phyloP scores from a whole-genome alignment of 1,140 invertebrate species.

The Melipona quadrifasciata region DNA sequence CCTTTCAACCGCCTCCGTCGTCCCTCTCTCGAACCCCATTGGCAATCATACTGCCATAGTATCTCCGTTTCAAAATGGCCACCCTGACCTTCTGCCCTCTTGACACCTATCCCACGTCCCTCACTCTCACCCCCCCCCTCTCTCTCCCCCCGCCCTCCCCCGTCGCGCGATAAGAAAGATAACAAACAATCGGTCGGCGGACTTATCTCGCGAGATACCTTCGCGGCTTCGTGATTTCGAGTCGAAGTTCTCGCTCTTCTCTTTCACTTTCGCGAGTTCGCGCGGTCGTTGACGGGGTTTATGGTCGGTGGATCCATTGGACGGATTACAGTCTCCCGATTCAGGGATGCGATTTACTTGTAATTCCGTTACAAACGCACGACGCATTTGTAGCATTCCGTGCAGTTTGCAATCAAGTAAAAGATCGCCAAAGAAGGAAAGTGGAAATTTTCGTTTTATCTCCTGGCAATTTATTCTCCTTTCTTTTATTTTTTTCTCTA shows the following conservation, averaged over 20 bases:
- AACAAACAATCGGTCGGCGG: neutral
- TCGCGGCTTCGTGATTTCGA: neutral
- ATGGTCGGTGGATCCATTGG: neutral
- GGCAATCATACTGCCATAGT: conserved; percentile 73
- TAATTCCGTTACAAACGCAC: neutral
- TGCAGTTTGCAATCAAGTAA: neutral
- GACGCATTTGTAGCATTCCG: neutral
- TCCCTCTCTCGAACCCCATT: conserved; percentile 71
- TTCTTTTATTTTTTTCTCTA: neutral
- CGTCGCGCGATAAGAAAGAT: neutral
- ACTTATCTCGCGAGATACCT: neutral
- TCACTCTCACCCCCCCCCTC: no score
- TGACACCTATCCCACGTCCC: conserved; percentile 40
- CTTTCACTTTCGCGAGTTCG: neutral
- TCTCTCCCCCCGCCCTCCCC: no score
- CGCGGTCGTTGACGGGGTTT: neutral
- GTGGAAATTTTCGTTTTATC: neutral
- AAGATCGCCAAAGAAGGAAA: no score
- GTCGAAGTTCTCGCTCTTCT: neutral
- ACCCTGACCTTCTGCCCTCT: conserved; percentile 65
- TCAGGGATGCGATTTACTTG: neutral
- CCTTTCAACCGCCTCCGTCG: conserved; percentile 61
- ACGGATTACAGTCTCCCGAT: neutral
- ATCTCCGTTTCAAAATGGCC: conserved; percentile 72
- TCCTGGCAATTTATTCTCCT: neutral